Conservation (phyloP, 2,888 invertebrate genomes). For the Cacoxenus indagator region DNA sequence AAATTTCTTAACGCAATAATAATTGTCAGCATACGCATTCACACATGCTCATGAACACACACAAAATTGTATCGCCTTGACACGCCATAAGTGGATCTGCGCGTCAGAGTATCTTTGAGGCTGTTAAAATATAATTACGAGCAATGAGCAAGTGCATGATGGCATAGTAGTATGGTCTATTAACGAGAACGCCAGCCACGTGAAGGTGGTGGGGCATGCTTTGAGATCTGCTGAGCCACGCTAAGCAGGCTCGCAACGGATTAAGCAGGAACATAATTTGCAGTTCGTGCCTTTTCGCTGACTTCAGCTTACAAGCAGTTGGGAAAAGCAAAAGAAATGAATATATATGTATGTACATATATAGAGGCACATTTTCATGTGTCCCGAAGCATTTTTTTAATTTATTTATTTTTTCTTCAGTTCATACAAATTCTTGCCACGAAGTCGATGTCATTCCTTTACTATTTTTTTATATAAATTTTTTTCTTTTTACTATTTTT, state of each 20-base stretch:
- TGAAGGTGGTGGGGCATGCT: neutral
- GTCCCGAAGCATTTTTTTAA: too few relatives aligned
- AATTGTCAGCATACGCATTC: slow-evolving; percentile 11
- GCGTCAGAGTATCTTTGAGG: slow-evolving; percentile 48
- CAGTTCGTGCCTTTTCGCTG: slow-evolving; percentile 62
- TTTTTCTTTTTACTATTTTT: slow-evolving; percentile 20
- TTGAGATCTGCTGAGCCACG: slow-evolving; percentile 21
- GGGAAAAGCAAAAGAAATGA: slow-evolving; percentile 38
- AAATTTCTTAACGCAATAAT: slow-evolving; percentile 6
- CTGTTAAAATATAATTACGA: slow-evolving; percentile 62
- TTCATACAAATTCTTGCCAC: slow-evolving; percentile 25
- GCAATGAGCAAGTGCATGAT: slow-evolving; percentile 32
- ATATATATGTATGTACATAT: neutral
- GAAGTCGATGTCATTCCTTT: too few relatives aligned
- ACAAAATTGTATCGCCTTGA: slow-evolving; percentile 9
- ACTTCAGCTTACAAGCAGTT: slow-evolving; percentile 44
- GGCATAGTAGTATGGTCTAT: slow-evolving; percentile 40
- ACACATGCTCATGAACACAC: neutral
- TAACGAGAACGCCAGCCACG: slow-evolving; percentile 42
- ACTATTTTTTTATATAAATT: too few relatives aligned
- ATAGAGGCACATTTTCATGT: slow-evolving; percentile 24
- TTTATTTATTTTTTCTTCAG: slow-evolving; percentile 32
- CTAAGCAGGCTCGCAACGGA: slow-evolving; percentile 62
- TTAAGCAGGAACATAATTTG: slow-evolving; percentile 64
- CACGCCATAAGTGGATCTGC: slow-evolving; percentile 43